Conservation (phyloP, 2,113 vertebrate genomes). For the Bolborhynchus lineola region DNA sequence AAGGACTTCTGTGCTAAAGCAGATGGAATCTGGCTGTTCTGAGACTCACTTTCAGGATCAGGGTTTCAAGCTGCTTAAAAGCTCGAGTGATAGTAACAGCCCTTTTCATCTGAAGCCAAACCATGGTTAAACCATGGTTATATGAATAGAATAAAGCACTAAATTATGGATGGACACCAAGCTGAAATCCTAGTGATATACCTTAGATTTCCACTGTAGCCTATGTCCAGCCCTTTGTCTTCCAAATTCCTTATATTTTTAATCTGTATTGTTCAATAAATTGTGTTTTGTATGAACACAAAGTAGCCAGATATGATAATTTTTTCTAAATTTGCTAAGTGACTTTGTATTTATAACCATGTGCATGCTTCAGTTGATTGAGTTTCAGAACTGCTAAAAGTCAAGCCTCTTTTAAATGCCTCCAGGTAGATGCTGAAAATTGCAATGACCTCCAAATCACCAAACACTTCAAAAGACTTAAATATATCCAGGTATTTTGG, state of each 20-base stretch:
- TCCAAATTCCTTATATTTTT: background rate
- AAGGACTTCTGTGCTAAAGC: background rate
- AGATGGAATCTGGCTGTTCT: background rate
- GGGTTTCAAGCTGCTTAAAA: background rate
- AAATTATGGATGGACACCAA: fast-evolving
- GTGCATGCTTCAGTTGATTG: background rate
- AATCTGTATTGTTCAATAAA: background rate
- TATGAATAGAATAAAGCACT: background rate
- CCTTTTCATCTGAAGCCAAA: background rate
- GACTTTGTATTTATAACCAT: background rate
- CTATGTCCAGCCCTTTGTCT: background rate
- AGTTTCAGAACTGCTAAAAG: background rate
- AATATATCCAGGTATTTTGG: background rate
- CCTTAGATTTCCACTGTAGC: background rate
- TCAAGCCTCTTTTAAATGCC: background rate
- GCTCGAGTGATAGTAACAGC: background rate
- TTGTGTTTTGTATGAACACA: background rate
- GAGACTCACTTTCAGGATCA: background rate
- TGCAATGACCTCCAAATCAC: background rate
- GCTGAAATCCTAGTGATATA: background rate
- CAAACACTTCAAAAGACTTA: background rate
- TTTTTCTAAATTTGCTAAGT: background rate
- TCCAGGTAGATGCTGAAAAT: background rate
- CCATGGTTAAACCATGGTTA: background rate
- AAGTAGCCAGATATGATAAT: background rate